Evolutionary conservation across 2,888 invertebrate species (phyloP).

Genomic region (Adelphocoris suturalis): DNA sequence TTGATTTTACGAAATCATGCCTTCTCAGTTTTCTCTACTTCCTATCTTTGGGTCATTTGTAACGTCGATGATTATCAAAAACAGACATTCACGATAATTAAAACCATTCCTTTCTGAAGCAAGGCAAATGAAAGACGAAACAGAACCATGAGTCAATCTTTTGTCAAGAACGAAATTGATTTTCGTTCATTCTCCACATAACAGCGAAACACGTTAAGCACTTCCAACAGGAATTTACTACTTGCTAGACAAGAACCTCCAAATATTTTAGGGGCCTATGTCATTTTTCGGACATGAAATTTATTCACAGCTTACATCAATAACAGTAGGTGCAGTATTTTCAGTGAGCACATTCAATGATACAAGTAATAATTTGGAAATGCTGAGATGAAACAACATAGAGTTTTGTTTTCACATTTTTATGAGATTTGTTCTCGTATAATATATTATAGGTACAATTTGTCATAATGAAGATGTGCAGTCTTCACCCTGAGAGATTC

Average conservation of each 20-base stretch:
- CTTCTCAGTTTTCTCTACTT: too few species aligned
- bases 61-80: too few species aligned
- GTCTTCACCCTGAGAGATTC: constrained; percentile 48
- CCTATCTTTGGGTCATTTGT: too few species aligned
- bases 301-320: background rate
- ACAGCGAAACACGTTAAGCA: constrained; percentile 18
- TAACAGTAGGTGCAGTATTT: background rate
- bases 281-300: background rate
- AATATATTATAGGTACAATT: background rate
- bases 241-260: background rate
- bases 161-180: background rate
- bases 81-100: background rate
- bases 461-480: constrained; percentile 15
- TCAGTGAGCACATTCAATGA: background rate
- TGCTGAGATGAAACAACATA: background rate
- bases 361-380: background rate
- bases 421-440: background rate
- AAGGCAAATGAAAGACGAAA: constrained; percentile 2
- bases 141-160: background rate
- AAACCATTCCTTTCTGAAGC: background rate
- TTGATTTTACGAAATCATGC: too few species aligned
- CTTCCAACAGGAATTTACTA: background rate
- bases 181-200: background rate
- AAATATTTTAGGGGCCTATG: background rate
- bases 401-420: background rate